Percentiles rank a stretch among this genome's conserved stretches.
phyloP scores from a whole-genome alignment of 2,888 invertebrate species.

The Sinhomidia bicolor region DNA sequence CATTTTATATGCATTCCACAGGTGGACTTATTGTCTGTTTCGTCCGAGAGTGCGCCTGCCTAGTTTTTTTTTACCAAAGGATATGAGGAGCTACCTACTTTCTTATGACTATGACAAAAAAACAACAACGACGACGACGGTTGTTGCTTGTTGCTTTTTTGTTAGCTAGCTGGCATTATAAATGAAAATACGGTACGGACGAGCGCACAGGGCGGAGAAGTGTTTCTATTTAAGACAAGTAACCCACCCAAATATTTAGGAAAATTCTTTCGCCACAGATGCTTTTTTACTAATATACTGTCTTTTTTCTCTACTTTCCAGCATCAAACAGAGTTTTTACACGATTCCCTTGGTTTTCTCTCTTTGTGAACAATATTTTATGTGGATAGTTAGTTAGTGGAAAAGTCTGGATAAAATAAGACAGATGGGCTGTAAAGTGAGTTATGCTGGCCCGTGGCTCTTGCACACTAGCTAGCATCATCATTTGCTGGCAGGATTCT shows the following conservation, averaged over 20 bases:
- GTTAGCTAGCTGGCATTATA: not conserved
- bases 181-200: not conserved
- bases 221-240: slow-evolving; percentile 65
- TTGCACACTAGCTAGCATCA: slow-evolving; percentile 57
- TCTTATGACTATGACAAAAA: too few species aligned
- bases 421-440: slow-evolving; percentile 63
- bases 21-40: slow-evolving; percentile 54
- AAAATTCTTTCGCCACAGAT: slow-evolving; percentile 68
- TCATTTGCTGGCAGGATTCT: slow-evolving; percentile 35
- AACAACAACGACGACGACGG: too few species aligned
- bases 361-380: slow-evolving; percentile 20
- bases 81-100: not conserved
- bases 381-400: slow-evolving; percentile 1
- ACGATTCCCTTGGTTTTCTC: slow-evolving; percentile 29
- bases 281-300: slow-evolving; percentile 47
- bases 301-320: slow-evolving; percentile 16
- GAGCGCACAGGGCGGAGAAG: slow-evolving; percentile 59
- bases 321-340: slow-evolving; percentile 53
- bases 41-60: not conserved
- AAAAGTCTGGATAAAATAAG: slow-evolving; percentile 62
- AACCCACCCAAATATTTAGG: slow-evolving; percentile 77
- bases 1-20: slow-evolving; percentile 67
- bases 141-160: not conserved
- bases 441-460: slow-evolving; percentile 70
- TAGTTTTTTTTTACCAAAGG: not conserved